These are phyloP conservation scores for Pipistrellus kuhlii DNA, from an alignment of 2,797 vertebrate species.

Conservation along the genomic window DNA sequence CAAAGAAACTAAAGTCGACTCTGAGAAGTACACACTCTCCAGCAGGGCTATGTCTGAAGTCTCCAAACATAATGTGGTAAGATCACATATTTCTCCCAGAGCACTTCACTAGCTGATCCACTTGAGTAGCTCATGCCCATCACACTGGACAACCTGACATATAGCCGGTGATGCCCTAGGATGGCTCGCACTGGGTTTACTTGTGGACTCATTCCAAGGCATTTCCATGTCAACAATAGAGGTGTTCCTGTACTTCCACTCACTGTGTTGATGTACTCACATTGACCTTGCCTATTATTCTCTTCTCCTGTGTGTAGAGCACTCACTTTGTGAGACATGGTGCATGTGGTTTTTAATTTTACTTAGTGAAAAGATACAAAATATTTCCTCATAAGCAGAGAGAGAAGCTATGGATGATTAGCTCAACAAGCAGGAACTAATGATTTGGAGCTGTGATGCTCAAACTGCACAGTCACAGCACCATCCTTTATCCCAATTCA, in stretches of 20 bases:
- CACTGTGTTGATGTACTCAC: neutral
- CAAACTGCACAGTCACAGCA: neutral
- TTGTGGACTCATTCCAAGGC: neutral
- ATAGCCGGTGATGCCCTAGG: neutral
- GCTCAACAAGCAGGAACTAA: neutral
- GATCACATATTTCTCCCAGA: neutral
- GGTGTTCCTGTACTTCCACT: neutral
- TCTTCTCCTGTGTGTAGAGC: neutral
- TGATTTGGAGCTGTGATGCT: neutral
- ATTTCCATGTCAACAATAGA: neutral
- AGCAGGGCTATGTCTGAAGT: neutral
- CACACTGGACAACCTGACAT: neutral
- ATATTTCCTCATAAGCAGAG: neutral
- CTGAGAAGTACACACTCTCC: neutral
- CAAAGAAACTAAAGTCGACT: fast-evolving
- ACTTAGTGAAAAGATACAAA: neutral
- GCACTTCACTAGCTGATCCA: neutral
- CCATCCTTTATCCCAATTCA: neutral
- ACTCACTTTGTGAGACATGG: neutral
- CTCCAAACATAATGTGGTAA: neutral
- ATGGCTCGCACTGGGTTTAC: neutral
- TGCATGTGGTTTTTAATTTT: neutral
- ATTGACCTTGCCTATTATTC: neutral
- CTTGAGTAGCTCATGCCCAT: neutral
- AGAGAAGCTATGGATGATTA: neutral